phyloP scores from a whole-genome alignment of 1,140 invertebrate genomes.

The Dolichoris vasculosae region DNA sequence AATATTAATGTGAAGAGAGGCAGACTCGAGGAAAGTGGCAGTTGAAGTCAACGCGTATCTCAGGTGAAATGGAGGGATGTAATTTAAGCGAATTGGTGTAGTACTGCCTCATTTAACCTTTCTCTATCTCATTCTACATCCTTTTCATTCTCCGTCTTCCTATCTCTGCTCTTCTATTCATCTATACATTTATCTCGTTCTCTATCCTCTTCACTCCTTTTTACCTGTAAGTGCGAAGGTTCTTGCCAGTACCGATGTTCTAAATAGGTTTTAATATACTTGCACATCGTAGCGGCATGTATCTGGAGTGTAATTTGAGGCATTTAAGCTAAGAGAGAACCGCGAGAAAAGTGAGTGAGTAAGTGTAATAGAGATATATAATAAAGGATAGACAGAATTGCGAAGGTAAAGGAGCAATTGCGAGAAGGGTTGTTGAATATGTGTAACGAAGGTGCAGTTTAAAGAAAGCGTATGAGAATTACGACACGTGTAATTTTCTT shows the following conservation, averaged over 20 bases:
- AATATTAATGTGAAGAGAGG: constrained; percentile 50
- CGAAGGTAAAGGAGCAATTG: constrained; percentile 7
- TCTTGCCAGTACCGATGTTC: neutral
- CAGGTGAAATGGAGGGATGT: constrained; percentile 56
- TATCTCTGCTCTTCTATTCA: neutral
- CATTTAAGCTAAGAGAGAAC: constrained; percentile 57
- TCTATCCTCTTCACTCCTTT: constrained; percentile 7
- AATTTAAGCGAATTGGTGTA: constrained; percentile 61
- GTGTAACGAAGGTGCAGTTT: neutral
- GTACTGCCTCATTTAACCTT: constrained; percentile 10
- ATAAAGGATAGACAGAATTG: constrained; percentile 10
- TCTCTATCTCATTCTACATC: neutral
- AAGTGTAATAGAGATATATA: neutral
- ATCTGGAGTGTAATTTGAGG: constrained; percentile 61
- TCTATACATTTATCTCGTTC: neutral
- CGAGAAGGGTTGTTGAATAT: constrained; percentile 35
- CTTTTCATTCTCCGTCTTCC: constrained; percentile 7
- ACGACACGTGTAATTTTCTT: constrained; percentile 40
- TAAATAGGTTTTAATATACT: constrained; percentile 63
- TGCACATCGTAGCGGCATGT: constrained; percentile 50
- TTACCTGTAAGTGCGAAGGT: neutral
- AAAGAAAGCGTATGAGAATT: constrained; percentile 45
- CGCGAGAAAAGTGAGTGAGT: neutral
- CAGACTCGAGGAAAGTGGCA: constrained; percentile 41
- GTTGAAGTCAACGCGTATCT: constrained; percentile 47